These are phyloP conservation scores for Periphyllus acericola DNA, from an alignment of 2,888 invertebrate genomes.

Conservation along the genomic window DNA sequence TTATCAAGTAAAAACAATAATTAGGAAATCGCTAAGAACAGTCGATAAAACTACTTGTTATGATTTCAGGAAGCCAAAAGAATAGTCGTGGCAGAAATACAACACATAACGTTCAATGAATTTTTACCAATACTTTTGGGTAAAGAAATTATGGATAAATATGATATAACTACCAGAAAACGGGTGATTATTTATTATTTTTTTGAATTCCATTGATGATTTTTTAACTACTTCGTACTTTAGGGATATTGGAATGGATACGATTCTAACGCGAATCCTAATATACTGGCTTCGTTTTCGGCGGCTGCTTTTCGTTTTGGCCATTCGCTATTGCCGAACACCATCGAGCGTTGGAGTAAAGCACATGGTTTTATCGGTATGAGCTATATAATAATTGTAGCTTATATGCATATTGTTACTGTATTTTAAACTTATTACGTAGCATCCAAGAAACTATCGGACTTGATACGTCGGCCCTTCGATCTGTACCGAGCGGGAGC, in stretches of 20 bases:
- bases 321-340: conserved; percentile 88
- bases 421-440: conserved; percentile 64
- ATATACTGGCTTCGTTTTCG: conserved; percentile 89
- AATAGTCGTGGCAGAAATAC: conserved; percentile 86
- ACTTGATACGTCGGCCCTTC: conserved; percentile 87
- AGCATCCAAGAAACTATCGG: conserved; percentile 89
- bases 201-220: neutral
- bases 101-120: conserved; percentile 90
- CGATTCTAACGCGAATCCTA: conserved; percentile 84
- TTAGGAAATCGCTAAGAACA: neutral
- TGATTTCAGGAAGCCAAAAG: conserved; percentile 76
- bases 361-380: conserved; percentile 91
- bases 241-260: conserved; percentile 86
- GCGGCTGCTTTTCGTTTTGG: conserved; percentile 93
- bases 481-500: conserved; percentile 91
- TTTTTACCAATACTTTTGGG: conserved; percentile 88
- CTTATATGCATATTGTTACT: neutral
- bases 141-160: conserved; percentile 91
- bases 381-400: neutral
- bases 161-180: conserved; percentile 84
- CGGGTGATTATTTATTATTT: conserved; percentile 70
- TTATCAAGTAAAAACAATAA: conserved; percentile 73
- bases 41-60: neutral
- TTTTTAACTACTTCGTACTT: conserved; percentile 64
- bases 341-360: conserved; percentile 93